phyloP scores from a whole-genome alignment of 2,113 vertebrate genomes.

The Carettochelys insculpta region DNA sequence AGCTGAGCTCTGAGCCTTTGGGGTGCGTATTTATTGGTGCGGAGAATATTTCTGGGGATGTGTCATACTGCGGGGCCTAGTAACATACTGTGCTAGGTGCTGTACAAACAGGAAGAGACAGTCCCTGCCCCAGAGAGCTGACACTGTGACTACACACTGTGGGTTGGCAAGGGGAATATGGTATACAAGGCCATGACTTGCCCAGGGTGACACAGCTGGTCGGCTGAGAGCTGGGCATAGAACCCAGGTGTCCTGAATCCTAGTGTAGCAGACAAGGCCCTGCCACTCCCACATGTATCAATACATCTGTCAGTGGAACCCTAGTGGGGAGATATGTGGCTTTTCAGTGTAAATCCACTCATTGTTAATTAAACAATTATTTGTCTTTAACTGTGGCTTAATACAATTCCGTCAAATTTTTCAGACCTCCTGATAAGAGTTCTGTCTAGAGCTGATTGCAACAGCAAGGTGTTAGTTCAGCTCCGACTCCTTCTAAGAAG shows the following conservation, averaged over 20 bases:
- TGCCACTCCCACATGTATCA: background rate
- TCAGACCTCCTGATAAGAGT: background rate
- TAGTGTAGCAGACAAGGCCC: no score
- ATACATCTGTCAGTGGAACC: background rate
- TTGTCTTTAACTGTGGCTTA: background rate
- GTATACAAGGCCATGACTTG: background rate
- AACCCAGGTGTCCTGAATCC: background rate
- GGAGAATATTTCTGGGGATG: background rate
- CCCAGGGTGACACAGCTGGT: background rate
- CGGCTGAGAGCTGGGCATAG: background rate
- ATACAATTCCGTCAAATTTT: background rate
- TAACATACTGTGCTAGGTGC: background rate
- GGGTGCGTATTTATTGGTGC: background rate
- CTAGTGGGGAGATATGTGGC: background rate
- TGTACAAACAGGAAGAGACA: background rate
- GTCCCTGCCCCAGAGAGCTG: background rate
- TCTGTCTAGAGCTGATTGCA: background rate
- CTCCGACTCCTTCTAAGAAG: background rate
- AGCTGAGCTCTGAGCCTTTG: background rate
- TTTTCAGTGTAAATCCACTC: background rate
- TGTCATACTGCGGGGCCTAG: background rate
- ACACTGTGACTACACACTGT: background rate
- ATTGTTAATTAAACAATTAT: background rate
- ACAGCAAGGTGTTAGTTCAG: background rate
- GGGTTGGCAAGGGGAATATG: background rate